A percentile compares a stretch with the other conserved stretches of the same genome.
These are phyloP conservation scores for Hipposideros larvatus DNA, from an alignment of 2,797 vertebrate genomes.

Conservation along the genomic window DNA sequence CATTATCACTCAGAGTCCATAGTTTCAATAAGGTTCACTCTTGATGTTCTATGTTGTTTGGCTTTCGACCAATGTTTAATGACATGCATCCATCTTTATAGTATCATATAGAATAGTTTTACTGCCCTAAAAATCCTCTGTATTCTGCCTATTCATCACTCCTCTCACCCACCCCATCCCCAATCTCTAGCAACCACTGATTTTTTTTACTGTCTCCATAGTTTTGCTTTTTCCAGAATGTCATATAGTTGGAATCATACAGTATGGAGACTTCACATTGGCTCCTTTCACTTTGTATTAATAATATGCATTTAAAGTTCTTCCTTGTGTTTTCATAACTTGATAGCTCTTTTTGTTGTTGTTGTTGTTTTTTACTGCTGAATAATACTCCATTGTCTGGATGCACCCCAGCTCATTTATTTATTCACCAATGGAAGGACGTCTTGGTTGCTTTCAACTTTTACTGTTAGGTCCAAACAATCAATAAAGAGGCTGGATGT, in stretches of 20 bases:
- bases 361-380: not conserved
- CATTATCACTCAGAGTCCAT: not conserved
- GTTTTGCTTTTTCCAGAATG: not conserved
- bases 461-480: too few species aligned
- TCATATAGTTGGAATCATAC: too few species aligned
- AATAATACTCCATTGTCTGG: not conserved
- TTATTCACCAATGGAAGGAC: not conserved
- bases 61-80: too few species aligned
- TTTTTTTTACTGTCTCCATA: not conserved
- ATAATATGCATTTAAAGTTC: not conserved
- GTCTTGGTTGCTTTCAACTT: not conserved
- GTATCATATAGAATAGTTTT: not conserved
- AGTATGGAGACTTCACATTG: not conserved
- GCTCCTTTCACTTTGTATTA: not conserved
- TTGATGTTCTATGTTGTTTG: not conserved
- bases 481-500: too few species aligned
- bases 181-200: not conserved
- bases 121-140: not conserved
- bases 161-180: not conserved
- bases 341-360: not conserved
- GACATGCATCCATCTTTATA: not conserved
- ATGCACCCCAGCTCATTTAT: not conserved
- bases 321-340: too few species aligned
- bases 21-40: not conserved
- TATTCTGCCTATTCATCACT: not conserved